These are phyloP conservation scores for Lathamus discolor DNA, from an alignment of 2,113 vertebrate genomes.

Conservation along the genomic window DNA sequence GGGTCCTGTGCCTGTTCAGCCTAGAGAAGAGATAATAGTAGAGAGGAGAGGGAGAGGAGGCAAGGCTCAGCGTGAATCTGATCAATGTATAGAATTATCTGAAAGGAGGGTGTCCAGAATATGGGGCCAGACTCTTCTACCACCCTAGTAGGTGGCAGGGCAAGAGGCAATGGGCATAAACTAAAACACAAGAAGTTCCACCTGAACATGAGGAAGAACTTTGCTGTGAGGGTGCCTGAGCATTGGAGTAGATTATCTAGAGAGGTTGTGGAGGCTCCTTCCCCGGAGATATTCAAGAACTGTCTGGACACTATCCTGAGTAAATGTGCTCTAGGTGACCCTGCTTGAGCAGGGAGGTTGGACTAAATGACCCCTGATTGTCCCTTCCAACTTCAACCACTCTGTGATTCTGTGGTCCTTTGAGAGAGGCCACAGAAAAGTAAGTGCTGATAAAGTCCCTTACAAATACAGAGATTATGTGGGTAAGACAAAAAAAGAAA, in stretches of 20 bases:
- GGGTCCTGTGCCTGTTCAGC: neutral
- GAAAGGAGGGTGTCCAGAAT: neutral
- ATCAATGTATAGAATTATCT: neutral
- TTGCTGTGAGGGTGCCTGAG: neutral
- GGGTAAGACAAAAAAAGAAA: neutral
- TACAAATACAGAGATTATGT: neutral
- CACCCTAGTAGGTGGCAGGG: neutral
- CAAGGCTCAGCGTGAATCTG: neutral
- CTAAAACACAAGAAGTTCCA: neutral
- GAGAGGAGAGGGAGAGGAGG: neutral
- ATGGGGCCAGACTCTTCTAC: neutral
- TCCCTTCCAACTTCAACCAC: neutral
- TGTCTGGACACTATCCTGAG: neutral
- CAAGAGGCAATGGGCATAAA: neutral
- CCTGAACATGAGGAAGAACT: neutral
- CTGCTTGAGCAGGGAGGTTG: neutral
- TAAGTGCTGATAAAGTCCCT: neutral
- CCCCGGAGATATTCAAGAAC: neutral
- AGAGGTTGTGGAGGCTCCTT: neutral
- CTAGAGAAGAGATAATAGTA: neutral
- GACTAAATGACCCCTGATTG: neutral
- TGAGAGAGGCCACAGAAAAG: neutral
- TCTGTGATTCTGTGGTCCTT: neutral
- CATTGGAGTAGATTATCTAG: neutral
- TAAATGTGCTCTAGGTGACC: neutral